phyloP scores from a whole-genome alignment of 2,113 vertebrate genomes.

The Bungarus multicinctus region DNA sequence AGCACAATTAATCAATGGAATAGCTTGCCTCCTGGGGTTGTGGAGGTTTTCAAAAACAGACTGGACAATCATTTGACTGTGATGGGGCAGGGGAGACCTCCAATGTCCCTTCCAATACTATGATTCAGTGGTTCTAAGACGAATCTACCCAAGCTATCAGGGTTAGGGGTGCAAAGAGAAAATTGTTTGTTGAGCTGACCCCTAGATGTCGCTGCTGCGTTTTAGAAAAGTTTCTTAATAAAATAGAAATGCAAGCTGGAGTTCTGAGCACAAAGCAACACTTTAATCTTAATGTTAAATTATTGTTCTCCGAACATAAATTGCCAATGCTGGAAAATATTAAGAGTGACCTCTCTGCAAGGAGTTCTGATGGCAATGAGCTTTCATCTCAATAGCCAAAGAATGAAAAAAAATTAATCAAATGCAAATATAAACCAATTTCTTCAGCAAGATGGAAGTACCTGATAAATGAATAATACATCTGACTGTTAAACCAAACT shows the following conservation, averaged over 20 bases:
- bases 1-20: not conserved
- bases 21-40: not conserved
- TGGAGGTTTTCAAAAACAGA: not conserved
- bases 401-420: not conserved
- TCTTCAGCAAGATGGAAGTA: not conserved
- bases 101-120: not conserved
- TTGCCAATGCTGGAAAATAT: not conserved
- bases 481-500: not conserved
- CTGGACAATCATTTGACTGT: not conserved
- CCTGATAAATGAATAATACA: not conserved
- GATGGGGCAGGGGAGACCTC: not conserved
- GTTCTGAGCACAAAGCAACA: not conserved
- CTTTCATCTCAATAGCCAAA: not conserved
- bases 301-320: not conserved
- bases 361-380: not conserved
- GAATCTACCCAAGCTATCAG: not conserved
- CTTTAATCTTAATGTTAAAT: not conserved
- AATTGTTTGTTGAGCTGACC: not conserved
- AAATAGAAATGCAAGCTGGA: not conserved
- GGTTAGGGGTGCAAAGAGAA: not conserved
- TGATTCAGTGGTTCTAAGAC: not conserved
- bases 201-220: conserved; percentile 11
- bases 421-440: not conserved
- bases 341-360: not conserved
- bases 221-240: not conserved